Evolutionary conservation across 2,113 vertebrate species (phyloP).

Genomic region (Notiomystis cincta): DNA sequence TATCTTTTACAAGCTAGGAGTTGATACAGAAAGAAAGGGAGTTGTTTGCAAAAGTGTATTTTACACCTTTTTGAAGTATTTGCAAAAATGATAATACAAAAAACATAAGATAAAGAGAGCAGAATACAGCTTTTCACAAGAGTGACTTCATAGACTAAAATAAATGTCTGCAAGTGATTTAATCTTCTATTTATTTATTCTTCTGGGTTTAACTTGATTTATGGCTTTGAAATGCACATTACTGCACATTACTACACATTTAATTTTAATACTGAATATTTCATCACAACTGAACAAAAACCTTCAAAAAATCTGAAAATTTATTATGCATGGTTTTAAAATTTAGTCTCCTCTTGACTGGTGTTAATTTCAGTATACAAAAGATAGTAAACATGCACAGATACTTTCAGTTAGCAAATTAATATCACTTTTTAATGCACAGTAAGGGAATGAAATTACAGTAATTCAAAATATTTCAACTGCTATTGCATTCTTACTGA

Average conservation of each 20-base stretch:
- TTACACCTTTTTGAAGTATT: background rate
- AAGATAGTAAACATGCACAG: background rate
- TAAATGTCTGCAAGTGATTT: accelerated
- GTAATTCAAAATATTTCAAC: background rate
- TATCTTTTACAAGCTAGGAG: background rate
- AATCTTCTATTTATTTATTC: background rate
- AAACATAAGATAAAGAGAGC: background rate
- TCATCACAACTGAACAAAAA: background rate
- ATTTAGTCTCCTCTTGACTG: background rate
- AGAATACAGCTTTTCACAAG: background rate
- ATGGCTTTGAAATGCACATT: background rate
- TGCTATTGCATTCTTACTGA: background rate
- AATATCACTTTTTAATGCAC: background rate
- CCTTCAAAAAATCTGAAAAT: background rate
- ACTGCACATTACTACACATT: background rate
- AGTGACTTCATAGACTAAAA: background rate
- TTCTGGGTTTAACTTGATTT: background rate
- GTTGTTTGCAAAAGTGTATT: background rate
- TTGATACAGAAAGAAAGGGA: background rate
- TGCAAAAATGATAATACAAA: background rate
- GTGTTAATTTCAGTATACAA: background rate
- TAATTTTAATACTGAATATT: background rate
- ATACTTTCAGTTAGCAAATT: background rate
- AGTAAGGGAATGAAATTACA: background rate
- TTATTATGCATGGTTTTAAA: background rate